phyloP scores from a whole-genome alignment of 1,140 invertebrate species.

The Formica exsecta region DNA sequence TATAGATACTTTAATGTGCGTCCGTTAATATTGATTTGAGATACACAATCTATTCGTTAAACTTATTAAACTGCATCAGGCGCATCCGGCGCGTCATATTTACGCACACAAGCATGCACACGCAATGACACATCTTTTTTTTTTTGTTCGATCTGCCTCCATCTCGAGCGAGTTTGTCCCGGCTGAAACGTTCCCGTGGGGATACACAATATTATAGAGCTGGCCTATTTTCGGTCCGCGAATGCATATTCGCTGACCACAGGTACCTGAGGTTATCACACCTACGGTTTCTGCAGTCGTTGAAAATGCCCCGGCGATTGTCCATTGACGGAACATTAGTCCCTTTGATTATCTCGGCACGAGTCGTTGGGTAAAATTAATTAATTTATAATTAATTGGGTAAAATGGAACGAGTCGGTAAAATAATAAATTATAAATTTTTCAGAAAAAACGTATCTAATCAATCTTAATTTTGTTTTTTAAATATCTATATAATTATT shows the following conservation, averaged over 20 bases:
- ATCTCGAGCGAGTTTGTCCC: constrained; percentile 29
- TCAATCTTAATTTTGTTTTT: constrained; percentile 10
- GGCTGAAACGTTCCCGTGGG: constrained; percentile 30
- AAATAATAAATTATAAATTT: constrained; percentile 33
- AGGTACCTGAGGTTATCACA: constrained; percentile 25
- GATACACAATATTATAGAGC: neutral
- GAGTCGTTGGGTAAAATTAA: constrained; percentile 19
- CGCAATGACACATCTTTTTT: constrained; percentile 11
- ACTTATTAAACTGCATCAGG: neutral
- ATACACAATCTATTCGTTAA: constrained; percentile 19
- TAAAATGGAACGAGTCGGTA: neutral
- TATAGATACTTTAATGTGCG: neutral
- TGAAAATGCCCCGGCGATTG: constrained; percentile 43
- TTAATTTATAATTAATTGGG: neutral
- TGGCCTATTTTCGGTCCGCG: constrained; percentile 7
- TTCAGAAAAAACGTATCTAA: neutral
- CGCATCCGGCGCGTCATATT: constrained; percentile 30
- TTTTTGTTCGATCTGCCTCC: constrained; percentile 19
- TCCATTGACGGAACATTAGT: constrained; percentile 47
- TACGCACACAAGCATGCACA: constrained; percentile 44
- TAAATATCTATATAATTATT: neutral
- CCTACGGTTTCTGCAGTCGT: neutral
- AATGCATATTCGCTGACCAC: constrained; percentile 22
- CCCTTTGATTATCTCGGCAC: constrained; percentile 27
- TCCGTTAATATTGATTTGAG: constrained; percentile 5